Percentiles rank a stretch among this genome's conserved stretches.
Evolutionary conservation across 2,113 vertebrate genomes (phyloP).

Genomic region (Ophthalmolycus amberensis): DNA sequence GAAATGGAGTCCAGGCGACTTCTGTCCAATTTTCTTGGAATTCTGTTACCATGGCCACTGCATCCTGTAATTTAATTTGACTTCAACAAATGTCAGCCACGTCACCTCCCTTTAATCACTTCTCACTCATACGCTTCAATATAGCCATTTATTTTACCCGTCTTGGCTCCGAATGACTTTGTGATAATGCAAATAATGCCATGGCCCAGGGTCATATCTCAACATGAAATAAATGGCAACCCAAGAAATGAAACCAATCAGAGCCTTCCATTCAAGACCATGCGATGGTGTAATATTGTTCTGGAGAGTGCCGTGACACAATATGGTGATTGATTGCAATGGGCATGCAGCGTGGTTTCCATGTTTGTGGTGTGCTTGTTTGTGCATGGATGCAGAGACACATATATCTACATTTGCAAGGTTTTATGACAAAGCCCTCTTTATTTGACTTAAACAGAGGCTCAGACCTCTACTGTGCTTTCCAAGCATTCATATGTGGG

Average conservation of each 20-base stretch:
- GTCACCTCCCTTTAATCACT: conserved; percentile 23
- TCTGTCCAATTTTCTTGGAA: background rate
- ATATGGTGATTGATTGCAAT: conserved; percentile 52
- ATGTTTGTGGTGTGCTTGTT: conserved; percentile 21
- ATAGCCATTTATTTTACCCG: background rate
- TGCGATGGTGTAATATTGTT: conserved; percentile 34
- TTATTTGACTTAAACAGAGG: conserved; percentile 24
- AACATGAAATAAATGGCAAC: conserved; percentile 48
- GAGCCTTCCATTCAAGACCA: conserved; percentile 16
- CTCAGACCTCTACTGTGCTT: conserved; percentile 14
- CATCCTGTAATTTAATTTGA: conserved; percentile 18
- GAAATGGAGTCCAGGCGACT: conserved; percentile 22
- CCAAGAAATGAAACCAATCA: conserved; percentile 47
- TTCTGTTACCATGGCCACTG: background rate
- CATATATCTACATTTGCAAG: conserved; percentile 35
- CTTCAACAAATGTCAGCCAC: conserved; percentile 22
- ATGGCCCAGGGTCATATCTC: conserved; percentile 46
- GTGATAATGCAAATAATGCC: conserved; percentile 42
- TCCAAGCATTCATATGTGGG: conserved; percentile 14
- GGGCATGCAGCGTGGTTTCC: conserved; percentile 28
- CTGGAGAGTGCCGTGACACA: conserved; percentile 27
- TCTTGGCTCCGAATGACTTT: conserved; percentile 28
- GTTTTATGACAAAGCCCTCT: conserved; percentile 40
- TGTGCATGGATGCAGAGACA: conserved; percentile 15
- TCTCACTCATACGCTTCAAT: conserved; percentile 20